These are phyloP conservation scores for Coelopa frigida DNA, from an alignment of 1,140 invertebrate genomes.

Conservation along the genomic window DNA sequence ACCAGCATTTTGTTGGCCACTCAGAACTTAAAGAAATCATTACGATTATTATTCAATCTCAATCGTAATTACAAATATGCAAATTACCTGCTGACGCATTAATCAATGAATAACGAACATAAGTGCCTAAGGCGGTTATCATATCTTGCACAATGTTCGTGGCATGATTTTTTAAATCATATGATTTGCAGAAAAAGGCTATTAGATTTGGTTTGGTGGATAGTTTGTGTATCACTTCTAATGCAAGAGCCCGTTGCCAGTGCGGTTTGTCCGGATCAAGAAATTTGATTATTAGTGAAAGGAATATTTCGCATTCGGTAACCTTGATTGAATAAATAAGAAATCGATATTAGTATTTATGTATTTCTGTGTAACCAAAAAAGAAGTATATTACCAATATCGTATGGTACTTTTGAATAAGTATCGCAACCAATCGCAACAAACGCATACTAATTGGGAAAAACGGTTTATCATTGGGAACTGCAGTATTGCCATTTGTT, in stretches of 20 bases:
- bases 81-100: conserved; percentile 28
- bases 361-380: background rate
- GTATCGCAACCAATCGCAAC: conserved; percentile 82
- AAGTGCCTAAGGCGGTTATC: conserved; percentile 88
- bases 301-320: conserved; percentile 97
- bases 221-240: conserved; percentile 95
- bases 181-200: conserved; percentile 87
- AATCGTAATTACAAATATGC: background rate
- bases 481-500: conserved; percentile 48
- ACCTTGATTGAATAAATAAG: conserved; percentile 52
- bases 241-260: conserved; percentile 90
- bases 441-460: conserved; percentile 96
- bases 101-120: conserved; percentile 86
- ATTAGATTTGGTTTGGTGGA: conserved; percentile 79
- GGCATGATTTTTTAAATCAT: conserved; percentile 87
- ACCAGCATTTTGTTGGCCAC: conserved; percentile 55
- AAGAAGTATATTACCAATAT: conserved; percentile 65
- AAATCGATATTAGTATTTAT: conserved; percentile 11
- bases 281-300: conserved; percentile 95
- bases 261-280: conserved; percentile 91
- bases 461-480: conserved; percentile 78
- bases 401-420: conserved; percentile 90
- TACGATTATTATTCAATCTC: background rate
- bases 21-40: conserved; percentile 18
- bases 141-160: conserved; percentile 94